Conservation (phyloP, 2,797 vertebrate species). For the Ptychobarbus kaznakovi region DNA sequence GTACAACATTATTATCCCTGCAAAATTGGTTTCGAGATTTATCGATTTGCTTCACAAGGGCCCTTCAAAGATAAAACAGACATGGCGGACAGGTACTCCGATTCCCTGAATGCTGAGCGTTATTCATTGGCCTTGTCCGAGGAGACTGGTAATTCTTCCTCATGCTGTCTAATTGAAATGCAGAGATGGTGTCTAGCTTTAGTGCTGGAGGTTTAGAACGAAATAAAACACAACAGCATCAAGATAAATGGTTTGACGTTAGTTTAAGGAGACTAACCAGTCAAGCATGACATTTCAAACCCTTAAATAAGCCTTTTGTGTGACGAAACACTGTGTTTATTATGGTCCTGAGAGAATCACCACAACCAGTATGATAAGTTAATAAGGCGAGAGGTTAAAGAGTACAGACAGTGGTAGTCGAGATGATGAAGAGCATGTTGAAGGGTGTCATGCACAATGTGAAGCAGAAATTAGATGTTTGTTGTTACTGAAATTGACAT, state of each 20-base stretch:
- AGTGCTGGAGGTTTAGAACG: constrained; percentile 26
- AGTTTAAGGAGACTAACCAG: constrained; percentile 11
- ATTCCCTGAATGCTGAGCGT: constrained; percentile 30
- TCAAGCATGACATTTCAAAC: not conserved
- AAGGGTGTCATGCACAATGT: not conserved
- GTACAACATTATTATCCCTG: constrained; percentile 50
- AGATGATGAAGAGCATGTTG: not conserved
- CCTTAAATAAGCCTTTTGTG: constrained; percentile 17
- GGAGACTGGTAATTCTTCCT: constrained; percentile 13
- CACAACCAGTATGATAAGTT: not conserved
- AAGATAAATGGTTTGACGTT: constrained; percentile 4
- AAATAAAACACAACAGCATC: not conserved
- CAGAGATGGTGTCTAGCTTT: constrained; percentile 32
- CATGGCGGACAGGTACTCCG: constrained; percentile 35
- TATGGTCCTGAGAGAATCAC: not conserved
- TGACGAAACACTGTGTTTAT: not conserved
- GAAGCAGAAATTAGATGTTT: not conserved
- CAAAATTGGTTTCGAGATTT: constrained; percentile 54
- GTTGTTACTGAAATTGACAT: not conserved
- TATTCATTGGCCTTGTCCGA: constrained; percentile 21
- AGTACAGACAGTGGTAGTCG: not conserved
- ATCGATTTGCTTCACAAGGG: constrained; percentile 53
- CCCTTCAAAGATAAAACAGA: constrained; percentile 50
- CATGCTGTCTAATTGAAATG: constrained; percentile 33
- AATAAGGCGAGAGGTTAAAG: not conserved